A percentile compares a stretch with the other conserved stretches of the same genome.
Conservation (phyloP, 2,113 vertebrate species). For the Protobothrops flavoviridis region DNA sequence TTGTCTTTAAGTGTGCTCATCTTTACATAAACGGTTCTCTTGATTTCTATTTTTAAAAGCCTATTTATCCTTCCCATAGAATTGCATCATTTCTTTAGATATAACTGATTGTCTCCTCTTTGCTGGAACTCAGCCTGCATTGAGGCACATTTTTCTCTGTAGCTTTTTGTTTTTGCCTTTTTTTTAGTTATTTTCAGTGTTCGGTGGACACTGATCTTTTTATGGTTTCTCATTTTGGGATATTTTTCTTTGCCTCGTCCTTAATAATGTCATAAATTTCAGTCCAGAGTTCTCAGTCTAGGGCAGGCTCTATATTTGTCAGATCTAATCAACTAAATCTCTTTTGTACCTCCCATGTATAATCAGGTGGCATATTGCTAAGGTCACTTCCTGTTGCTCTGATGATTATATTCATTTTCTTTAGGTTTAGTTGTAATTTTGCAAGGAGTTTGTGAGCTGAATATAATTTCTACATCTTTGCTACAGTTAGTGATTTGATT, state of each 20-base stretch:
- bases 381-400: not conserved
- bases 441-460: not conserved
- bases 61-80: not conserved
- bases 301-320: not conserved
- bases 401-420: not conserved
- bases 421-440: not conserved
- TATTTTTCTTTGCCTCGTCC: not conserved
- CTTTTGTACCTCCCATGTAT: not conserved
- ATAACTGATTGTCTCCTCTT: not conserved
- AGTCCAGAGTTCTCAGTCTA: not conserved
- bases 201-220: not conserved
- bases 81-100: not conserved
- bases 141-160: not conserved
- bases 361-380: not conserved
- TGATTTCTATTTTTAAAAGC: not conserved
- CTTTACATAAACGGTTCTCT: not conserved
- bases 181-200: not conserved
- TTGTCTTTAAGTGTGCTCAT: not conserved
- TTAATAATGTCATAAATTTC: not conserved
- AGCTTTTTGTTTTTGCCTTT: not conserved
- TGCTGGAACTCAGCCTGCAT: not conserved
- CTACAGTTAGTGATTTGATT: not conserved
- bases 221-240: not conserved
- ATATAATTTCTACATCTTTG: not conserved
- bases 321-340: not conserved